Conservation (phyloP, 2,113 vertebrate genomes). For the Eptatretus burgeri region DNA sequence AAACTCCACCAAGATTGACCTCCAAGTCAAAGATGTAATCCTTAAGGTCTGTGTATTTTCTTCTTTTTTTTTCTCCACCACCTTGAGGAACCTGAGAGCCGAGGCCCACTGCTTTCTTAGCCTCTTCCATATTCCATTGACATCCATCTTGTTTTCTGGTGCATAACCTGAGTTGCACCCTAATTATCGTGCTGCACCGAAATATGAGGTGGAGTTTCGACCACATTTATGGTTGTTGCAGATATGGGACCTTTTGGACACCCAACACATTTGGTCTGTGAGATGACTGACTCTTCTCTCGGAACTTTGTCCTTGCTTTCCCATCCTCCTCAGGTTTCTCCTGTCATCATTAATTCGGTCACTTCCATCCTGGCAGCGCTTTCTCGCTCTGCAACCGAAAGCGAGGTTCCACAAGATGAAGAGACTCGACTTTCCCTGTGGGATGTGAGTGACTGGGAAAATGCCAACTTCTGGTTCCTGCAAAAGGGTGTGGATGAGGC, state of each 20-base stretch:
- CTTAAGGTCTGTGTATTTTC: constrained; percentile 32
- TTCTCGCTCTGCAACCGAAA: constrained; percentile 22
- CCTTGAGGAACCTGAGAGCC: too few species aligned
- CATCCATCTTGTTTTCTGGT: too few species aligned
- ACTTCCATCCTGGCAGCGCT: constrained; percentile 53
- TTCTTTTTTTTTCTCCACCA: not conserved
- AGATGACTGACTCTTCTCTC: too few species aligned
- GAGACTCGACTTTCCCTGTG: constrained; percentile 23
- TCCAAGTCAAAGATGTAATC: constrained; percentile 38
- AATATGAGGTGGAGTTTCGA: too few species aligned
- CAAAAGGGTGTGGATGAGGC: too few species aligned
- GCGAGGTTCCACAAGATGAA: constrained; percentile 13
- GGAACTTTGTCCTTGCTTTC: constrained; percentile 2
- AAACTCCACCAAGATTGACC: constrained; percentile 26
- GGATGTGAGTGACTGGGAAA: constrained; percentile 25
- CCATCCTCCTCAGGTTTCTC: constrained; percentile 36
- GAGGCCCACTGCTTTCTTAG: too few species aligned
- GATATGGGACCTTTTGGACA: too few species aligned
- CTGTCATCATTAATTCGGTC: constrained; percentile 72
- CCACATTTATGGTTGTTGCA: too few species aligned
- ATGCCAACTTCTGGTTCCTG: constrained; percentile 56
- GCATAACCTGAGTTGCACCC: too few species aligned
- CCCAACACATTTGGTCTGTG: too few species aligned
- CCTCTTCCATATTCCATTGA: too few species aligned
- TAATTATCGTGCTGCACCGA: too few species aligned